Base-by-base conservation (phyloP, 2,113 vertebrate genomes). In the Lophius piscatorius region DNA sequence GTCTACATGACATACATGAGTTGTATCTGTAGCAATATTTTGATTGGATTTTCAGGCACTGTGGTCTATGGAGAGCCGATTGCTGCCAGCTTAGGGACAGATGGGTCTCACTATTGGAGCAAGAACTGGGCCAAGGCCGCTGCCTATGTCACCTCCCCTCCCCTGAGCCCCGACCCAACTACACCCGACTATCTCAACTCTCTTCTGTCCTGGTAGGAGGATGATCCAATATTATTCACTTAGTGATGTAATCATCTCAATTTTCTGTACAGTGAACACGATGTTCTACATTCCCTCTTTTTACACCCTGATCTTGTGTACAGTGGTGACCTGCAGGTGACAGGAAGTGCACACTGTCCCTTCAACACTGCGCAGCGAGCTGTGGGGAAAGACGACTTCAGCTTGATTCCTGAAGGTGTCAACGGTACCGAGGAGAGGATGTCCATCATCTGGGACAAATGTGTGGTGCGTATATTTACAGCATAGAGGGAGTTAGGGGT, bases 41-140 rank as follows among this genome's bases (percentile, higher is more conserved):
- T 18, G 6, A 49, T 47, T 49, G 36, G 45, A 26, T 44, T 22
- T 64, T 21, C 50, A 99, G 97, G 97, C 47, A 96, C 97, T 0
- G 96, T 99, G 77, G 97, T 99, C 33, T 99, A 96, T 0, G 97
- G 97, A 0, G 97, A 99, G 76, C 96, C 97, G 33, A 94, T 98
- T 88, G 94, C 95, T 0, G 97, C 97, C 6, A 99, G 97, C 83
- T 59, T 99, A 78, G 97, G 96, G 7, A 99, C 97, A 0, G 97
- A 99, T 1, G 97, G 97, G 2, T 98, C 96, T 6, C 95, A 99
- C 85, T 99, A 99, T 33, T 99, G 97, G 97, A 99, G 96, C 90
- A 99, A 99, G 91, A 99, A 99, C 73, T 99, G 97, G 97, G 96
- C 96, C 55, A 99, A 99, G 85, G 97, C 97, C 0, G 97, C 97